Base-by-base conservation (phyloP, 2,797 vertebrate genomes). In the Heliangelus exortis region DNA sequence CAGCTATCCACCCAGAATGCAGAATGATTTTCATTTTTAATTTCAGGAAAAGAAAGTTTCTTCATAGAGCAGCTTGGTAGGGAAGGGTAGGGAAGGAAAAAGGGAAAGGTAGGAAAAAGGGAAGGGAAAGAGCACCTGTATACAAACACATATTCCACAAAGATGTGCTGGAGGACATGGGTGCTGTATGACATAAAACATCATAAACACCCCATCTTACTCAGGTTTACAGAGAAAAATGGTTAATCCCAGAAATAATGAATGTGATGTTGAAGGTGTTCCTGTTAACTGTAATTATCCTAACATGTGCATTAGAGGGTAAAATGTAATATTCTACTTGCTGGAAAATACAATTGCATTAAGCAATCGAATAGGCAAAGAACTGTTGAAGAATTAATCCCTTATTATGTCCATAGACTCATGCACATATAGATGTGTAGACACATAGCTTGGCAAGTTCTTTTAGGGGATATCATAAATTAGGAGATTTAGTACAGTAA, bases 361-460 rank as follows among this genome's bases (percentile, higher is more conserved):
- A 80, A 63, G 87, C 57, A 72, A 50, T 83, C 41, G 34, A 95
- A 78, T 25, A 28, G 12, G 85, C 71, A 85, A 90, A 96, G 29
- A 61, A 62, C 68, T 88, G 10, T 51, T 68, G 6, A 78, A 79
- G 80, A 92, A 89, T 31, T 29, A 90, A 69, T 73, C 33, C 17
- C 12, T 39, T 33, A 7, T 34, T 61, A 41, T 22, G 6, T 36
- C 26, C 36, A 23, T 41, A 69, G n/a, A n/a, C 9, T 59, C 4
- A 17, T 80, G 93, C 85, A 76, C 31, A 45, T 3, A 22, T 6
- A 51, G 22, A 25, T 53, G 7, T 3, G 9, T 39, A 69, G 69
- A 81, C 78, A 94, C 77, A 73, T 31, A 92, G 72, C 34, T 80
- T 90, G 58, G 63, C 22, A 86, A 93, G 87, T 87, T 80, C 39